Base-by-base conservation (phyloP, 2,797 vertebrate genomes). In the Leuciscus waleckii region DNA sequence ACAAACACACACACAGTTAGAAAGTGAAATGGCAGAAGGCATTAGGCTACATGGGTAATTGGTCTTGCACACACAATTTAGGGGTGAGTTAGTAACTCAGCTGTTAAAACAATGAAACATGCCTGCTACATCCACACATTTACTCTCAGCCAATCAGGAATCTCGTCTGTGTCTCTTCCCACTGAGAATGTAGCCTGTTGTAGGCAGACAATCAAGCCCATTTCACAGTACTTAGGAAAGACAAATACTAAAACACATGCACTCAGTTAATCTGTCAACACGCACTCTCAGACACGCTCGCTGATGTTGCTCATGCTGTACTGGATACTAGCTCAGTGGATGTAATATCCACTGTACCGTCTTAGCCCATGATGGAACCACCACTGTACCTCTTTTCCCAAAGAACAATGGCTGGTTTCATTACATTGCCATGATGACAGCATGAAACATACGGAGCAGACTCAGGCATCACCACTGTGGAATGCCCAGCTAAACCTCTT, bases 401-500 rank as follows among this genome's bases (percentile, higher is more conserved):
- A 82, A 46, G 71, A 69, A 67, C 86, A 89, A 70, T 76, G 89
- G 85, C 85, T 88, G 88, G 87, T 92, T 92, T 91, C 87, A 92
- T 88, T 84, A 90, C 89, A 91, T 92, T 89, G 90, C 90, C 92
- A 74, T 77, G 76, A 90, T 86, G 91, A 93, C 89, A 90, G 90
- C 92, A 93, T 95, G 91, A 93, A 92, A 90, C 90, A 84, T 90
- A 56, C 84, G 86, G 86, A 87, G 91, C 89, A 90, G 86, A 89
- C 78, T 79, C 69, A 74, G 92, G 89, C 91, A 93, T 95, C 92
- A 92, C 90, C 37, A 16, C 58, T 56, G 39, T 13, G 26, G 88
- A 93, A 94, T 94, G 92, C 92, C 86, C 76, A 90, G 89, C 89
- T 88, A 94, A 92, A 92, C 89, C 88, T 93, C 88, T 90, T 92